Evolutionary conservation across 2,888 invertebrate genomes (phyloP).

Genomic region (Acleris emargana): DNA sequence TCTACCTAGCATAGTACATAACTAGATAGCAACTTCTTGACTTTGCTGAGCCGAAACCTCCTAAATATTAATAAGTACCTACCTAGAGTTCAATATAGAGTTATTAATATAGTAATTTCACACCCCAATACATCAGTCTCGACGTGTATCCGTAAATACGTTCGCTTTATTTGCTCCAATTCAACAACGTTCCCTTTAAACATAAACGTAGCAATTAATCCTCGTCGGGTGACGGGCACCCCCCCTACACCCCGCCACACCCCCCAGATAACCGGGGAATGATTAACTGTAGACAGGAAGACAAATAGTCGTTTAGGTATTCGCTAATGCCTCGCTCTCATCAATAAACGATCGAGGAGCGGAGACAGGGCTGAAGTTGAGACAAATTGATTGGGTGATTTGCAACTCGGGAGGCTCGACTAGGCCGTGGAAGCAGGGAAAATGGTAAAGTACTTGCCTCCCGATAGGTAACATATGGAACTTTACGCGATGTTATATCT

Average conservation of each 20-base stretch:
- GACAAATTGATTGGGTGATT: slow-evolving; percentile 51
- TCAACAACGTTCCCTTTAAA: slow-evolving; percentile 62
- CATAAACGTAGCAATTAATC: slow-evolving; percentile 80
- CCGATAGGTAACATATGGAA: too few species aligned
- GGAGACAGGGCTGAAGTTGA: slow-evolving; percentile 48
- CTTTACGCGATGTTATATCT: too few species aligned
- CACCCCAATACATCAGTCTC: slow-evolving; percentile 24
- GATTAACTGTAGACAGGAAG: slow-evolving; percentile 82
- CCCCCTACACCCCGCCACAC: slow-evolving; percentile 40
- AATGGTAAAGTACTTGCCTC: too few species aligned
- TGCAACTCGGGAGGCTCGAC: slow-evolving; percentile 27
- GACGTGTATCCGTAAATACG: slow-evolving; percentile 25
- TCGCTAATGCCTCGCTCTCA: slow-evolving; percentile 78
- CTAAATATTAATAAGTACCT: too few species aligned
- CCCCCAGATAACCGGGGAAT: slow-evolving; percentile 71
- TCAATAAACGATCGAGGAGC: slow-evolving; percentile 71
- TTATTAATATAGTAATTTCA: slow-evolving; percentile 2
- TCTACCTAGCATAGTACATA: too few species aligned
- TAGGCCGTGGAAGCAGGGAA: too few species aligned
- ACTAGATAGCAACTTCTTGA: too few species aligned
- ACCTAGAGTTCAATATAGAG: neutral
- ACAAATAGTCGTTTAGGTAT: slow-evolving; percentile 83
- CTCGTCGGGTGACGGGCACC: slow-evolving; percentile 69
- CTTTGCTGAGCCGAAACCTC: too few species aligned
- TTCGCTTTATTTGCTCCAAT: slow-evolving; percentile 57